Base-by-base conservation (phyloP, 2,113 vertebrate species). In the Camarhynchus parvulus region DNA sequence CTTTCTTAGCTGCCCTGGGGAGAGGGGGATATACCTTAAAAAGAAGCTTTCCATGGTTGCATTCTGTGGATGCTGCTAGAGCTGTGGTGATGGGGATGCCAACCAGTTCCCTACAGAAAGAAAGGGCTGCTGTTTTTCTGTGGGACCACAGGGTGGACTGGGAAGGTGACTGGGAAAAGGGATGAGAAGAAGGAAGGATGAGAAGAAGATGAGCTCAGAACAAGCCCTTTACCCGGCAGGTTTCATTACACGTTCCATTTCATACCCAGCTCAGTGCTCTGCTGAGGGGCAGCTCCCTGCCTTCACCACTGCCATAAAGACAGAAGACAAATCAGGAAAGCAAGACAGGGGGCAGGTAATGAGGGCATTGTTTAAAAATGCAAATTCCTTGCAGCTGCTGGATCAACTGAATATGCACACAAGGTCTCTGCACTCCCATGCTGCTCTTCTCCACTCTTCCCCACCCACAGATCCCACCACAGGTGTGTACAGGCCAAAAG, bases 291-390 rank as follows among this genome's bases (percentile, higher is more conserved):
- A 83, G 35, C 56, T 62, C 20, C 1, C 47, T 67, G 37, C 63
- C 69, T 77, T 41, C 4, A 5, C 31, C 7, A 4, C 35, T 8
- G 10, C 46, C 17, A 1, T 8, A 13, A 23, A 66, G 18, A 56
- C 0, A 58, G 63, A 62, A 77, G 58, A 42, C 21, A 23, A 61
- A 44, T 11, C 37, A 39, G 42, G 53, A 78, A 68, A 77, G n/a
- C 7, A 46, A 59, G 35, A 33, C 0, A 0, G 0, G 27, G 27
- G 0, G 24, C 31, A 73, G 24, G 55, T 41, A 69, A 86, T 2
- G 3, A 77, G 39, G 31, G 20, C 35, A 53, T 28, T 14, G 17
- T 15, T 83, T 28, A 56, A 86, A 89, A 66, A 62, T 10, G 20
- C 35, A 66, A 67, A 62, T 4, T 83, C 42, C 17, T 31, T 37